Evolutionary conservation across 2,797 vertebrate genomes (phyloP), one percentile per base, ranked within the genome.

Genomic region (Labroides dimidiatus): DNA sequence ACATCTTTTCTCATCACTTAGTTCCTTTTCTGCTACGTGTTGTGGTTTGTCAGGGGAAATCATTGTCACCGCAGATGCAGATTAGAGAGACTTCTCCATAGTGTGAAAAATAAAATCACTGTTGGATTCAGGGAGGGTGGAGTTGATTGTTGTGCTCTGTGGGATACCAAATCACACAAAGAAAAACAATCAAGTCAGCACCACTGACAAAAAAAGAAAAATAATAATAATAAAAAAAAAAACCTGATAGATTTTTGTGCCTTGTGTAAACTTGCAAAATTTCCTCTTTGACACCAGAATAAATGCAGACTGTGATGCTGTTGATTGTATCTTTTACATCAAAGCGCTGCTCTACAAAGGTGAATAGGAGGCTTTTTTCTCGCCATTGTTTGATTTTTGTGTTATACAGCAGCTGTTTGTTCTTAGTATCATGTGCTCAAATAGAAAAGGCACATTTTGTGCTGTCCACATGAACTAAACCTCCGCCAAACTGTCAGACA

Each of bases 31-130:
- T 4, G 30, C 43, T 41, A 48, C 50, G 43, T 61, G 21, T 56
- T 24, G 42, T 15, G 43, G 48, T 74, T 68, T 63, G 69, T 78
- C 81, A n/a, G 50, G 84, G 80, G 86, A 89, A 89, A 87, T 88
- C 59, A 77, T 48, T 65, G 70, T 75, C 60, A 55, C 70, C 39
- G 60, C 33, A 1, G 39, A 74, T 66, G 66, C 53, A 60, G 58
- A 72, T 50, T 66, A 67, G 68, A 71, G 41, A 85, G 13, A 60
- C 56, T 58, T 53, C 43, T 72, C 47, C 27, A 44, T 47, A 45
- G 71, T 57, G 44, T 61, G 42, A 73, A 73, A 76, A 61, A 69
- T 55, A 58, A 74, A 75, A 66, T 69, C 43, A 45, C 59, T 71
- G 63, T 80, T 65, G 4, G 15, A 69, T 69, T 75, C 51, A 27